phyloP scores from a whole-genome alignment of 2,888 invertebrate genomes.

The Tethea ocularis region DNA sequence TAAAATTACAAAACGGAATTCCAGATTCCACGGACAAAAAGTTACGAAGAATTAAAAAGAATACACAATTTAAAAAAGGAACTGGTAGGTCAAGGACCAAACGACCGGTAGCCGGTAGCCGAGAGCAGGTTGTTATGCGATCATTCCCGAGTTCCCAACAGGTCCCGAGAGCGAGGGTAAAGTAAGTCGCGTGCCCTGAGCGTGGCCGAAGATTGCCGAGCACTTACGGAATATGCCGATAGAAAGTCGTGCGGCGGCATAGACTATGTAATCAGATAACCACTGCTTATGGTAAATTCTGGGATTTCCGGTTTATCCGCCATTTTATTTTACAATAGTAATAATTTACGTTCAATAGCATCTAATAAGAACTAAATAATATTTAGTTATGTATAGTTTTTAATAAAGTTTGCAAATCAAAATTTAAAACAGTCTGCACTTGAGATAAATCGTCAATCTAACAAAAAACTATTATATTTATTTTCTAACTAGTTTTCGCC shows the following conservation, averaged over 20 bases:
- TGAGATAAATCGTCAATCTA: too few relatives aligned
- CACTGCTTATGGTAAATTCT: background rate
- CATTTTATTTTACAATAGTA: background rate
- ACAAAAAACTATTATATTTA: too few relatives aligned
- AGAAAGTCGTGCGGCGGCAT: constrained; percentile 23
- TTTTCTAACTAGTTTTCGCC: too few relatives aligned
- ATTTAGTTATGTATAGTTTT: too few relatives aligned
- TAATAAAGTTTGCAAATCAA: too few relatives aligned
- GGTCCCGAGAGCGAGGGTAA: constrained; percentile 26
- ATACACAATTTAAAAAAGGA: constrained; percentile 21
- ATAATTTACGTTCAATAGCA: too few relatives aligned
- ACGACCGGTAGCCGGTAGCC: constrained; percentile 33
- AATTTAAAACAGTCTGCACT: too few relatives aligned
- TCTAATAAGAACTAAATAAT: too few relatives aligned
- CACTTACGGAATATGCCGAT: constrained; percentile 20
- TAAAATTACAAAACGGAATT: background rate
- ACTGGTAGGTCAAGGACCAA: constrained; percentile 47
- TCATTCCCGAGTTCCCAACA: constrained; percentile 26
- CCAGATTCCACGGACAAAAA: background rate
- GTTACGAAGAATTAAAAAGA: background rate
- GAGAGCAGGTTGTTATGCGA: constrained; percentile 36
- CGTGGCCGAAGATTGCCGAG: constrained; percentile 13
- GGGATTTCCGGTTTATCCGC: background rate
- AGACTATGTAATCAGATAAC: constrained; percentile 20
- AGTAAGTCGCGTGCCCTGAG: constrained; percentile 31